Conservation (phyloP, 2,797 vertebrate genomes). For the Vipera latastei region DNA sequence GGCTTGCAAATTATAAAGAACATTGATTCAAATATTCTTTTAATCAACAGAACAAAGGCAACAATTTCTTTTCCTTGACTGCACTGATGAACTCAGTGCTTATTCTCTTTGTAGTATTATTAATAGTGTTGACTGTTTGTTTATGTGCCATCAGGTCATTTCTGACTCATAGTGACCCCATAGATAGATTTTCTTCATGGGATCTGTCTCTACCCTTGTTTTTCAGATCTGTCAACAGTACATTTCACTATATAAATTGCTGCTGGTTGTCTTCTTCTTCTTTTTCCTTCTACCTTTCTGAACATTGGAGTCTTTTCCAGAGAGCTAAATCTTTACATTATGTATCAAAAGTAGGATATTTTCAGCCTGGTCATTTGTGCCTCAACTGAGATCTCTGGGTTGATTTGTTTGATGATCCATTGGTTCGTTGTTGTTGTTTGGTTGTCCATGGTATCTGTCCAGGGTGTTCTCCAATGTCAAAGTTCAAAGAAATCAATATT, state of each 20-base stretch:
- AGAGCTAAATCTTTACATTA: neutral
- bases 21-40: neutral
- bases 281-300: neutral
- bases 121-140: neutral
- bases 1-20: neutral
- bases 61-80: neutral
- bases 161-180: neutral
- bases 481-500: neutral
- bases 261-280: neutral
- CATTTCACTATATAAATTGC: neutral
- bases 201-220: neutral
- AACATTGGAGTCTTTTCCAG: neutral
- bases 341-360: neutral
- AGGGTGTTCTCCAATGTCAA: neutral
- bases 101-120: neutral
- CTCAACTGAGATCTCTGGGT: neutral
- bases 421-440: neutral
- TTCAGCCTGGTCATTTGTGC: neutral
- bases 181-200: neutral
- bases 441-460: neutral
- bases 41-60: neutral
- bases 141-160: neutral
- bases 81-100: neutral
- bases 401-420: neutral
- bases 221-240: neutral